A percentile compares a stretch with the other conserved stretches of the same genome.
These are phyloP conservation scores for Holacanthella duospinosa DNA, from an alignment of 2,888 invertebrate species.

Conservation along the genomic window DNA sequence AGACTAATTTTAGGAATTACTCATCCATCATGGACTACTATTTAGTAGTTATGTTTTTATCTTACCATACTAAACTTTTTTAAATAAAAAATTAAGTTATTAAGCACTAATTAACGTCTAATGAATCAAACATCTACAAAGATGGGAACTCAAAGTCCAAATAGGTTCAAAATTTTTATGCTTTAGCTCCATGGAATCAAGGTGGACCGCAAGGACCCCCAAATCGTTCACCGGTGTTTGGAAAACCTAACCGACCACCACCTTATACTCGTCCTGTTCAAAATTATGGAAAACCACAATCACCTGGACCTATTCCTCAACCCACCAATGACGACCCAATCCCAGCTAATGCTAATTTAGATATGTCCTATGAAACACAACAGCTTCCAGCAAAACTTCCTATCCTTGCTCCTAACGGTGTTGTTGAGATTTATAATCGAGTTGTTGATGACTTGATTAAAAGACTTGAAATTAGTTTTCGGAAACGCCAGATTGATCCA, in stretches of 20 bases:
- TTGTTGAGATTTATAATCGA: conserved; percentile 36
- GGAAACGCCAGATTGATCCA: conserved; percentile 31
- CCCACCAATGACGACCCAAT: conserved; percentile 34
- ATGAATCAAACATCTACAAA: too few relatives aligned
- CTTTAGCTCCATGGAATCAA: conserved; percentile 1
- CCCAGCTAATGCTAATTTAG: conserved; percentile 26
- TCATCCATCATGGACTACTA: too few relatives aligned
- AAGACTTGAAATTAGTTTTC: conserved; percentile 30
- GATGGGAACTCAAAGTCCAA: too few relatives aligned
- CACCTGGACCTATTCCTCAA: not conserved
- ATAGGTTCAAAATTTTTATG: too few relatives aligned
- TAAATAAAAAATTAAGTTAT: too few relatives aligned
- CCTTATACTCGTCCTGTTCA: conserved; percentile 17
- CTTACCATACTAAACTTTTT: too few relatives aligned
- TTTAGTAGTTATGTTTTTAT: too few relatives aligned
- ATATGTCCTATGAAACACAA: conserved; percentile 32
- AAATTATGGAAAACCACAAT: not conserved
- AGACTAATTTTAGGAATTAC: too few relatives aligned
- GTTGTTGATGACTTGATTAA: conserved; percentile 36
- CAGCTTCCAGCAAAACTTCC: conserved; percentile 34
- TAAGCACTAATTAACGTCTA: too few relatives aligned
- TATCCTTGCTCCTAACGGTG: conserved; percentile 37
- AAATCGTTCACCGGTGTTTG: not conserved
- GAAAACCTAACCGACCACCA: conserved; percentile 13
- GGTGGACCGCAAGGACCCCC: not conserved